Conservation (phyloP, 2,888 invertebrate genomes). For the Zaprionus bogoriensis region DNA sequence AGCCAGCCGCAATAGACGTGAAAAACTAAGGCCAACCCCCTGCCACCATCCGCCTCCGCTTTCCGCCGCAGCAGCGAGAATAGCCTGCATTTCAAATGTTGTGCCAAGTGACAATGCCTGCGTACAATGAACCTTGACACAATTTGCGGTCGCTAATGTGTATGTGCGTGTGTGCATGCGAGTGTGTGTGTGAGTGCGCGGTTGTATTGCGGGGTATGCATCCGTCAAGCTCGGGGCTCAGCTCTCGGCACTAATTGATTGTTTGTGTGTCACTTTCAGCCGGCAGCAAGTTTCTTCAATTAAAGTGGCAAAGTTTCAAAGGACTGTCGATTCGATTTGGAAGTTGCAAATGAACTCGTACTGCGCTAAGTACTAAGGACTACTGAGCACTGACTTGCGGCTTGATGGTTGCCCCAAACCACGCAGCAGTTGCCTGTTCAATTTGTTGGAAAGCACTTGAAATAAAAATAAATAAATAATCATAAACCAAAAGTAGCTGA, state of each 20-base stretch:
- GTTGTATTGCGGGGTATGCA: background rate
- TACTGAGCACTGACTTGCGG: background rate
- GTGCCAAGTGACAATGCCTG: conserved; percentile 47
- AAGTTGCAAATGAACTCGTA: background rate
- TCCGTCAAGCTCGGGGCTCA: background rate
- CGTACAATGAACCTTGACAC: conserved; percentile 70
- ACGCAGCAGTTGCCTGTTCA: conserved; percentile 6
- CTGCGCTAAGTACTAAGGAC: background rate
- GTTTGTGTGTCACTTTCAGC: conserved; percentile 28
- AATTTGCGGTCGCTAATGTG: conserved; percentile 28
- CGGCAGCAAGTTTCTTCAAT: conserved; percentile 23
- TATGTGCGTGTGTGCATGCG: background rate
- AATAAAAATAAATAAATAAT: conserved; percentile 20
- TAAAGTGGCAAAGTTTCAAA: conserved; percentile 22
- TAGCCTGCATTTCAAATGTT: conserved; percentile 41
- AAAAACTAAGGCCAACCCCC: conserved; percentile 31
- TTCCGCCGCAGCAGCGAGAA: background rate
- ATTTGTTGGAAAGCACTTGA: conserved; percentile 14
- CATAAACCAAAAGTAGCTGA: conserved; percentile 31
- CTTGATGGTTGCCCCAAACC: background rate
- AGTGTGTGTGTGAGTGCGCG: background rate
- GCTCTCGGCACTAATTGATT: conserved; percentile 47
- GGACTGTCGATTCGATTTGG: background rate
- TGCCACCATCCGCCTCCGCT: background rate
- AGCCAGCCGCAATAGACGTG: conserved; percentile 32